Conservation (phyloP, 1,140 invertebrate genomes). For the Drosophila punjabiensis region DNA sequence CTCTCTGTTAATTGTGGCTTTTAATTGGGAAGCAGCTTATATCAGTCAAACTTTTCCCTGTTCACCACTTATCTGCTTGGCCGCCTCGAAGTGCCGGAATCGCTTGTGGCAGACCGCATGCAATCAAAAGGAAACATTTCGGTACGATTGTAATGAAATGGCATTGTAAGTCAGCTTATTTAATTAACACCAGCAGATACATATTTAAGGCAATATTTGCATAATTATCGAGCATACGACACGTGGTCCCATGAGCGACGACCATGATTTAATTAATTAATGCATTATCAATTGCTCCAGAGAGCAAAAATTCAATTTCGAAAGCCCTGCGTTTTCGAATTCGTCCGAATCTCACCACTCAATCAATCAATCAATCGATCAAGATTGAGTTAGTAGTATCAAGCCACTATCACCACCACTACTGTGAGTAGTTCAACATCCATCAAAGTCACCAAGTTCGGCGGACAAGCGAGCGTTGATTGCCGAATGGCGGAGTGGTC, state of each 20-base stretch:
- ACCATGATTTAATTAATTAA: conserved; percentile 41
- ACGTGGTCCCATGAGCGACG: conserved; percentile 1
- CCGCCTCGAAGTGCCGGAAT: conserved; percentile 20
- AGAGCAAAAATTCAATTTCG: conserved; percentile 33
- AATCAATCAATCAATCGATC: conserved; percentile 54
- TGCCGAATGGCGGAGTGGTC: conserved; percentile 9
- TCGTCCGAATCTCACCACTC: not conserved
- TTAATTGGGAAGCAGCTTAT: conserved; percentile 8
- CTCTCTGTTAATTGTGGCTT: not conserved
- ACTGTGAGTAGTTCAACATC: conserved; percentile 39
- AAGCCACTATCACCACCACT: not conserved
- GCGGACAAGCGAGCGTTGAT: conserved; percentile 12
- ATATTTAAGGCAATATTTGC: conserved; percentile 27
- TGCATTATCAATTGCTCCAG: conserved; percentile 7
- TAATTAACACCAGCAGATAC: conserved; percentile 19
- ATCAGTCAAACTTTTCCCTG: conserved; percentile 27
- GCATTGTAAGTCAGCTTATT: conserved; percentile 27
- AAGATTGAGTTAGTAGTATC: conserved; percentile 49
- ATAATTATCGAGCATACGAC: conserved; percentile 30
- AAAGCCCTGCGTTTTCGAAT: not conserved
- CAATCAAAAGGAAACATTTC: conserved; percentile 40
- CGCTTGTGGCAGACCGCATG: conserved; percentile 33
- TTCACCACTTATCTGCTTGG: conserved; percentile 26
- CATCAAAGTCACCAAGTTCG: conserved; percentile 59
- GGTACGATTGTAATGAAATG: conserved; percentile 16